A percentile compares a stretch with the other conserved stretches of the same genome.
Conservation (phyloP, 2,888 invertebrate genomes). For the Holacanthella duospinosa region DNA sequence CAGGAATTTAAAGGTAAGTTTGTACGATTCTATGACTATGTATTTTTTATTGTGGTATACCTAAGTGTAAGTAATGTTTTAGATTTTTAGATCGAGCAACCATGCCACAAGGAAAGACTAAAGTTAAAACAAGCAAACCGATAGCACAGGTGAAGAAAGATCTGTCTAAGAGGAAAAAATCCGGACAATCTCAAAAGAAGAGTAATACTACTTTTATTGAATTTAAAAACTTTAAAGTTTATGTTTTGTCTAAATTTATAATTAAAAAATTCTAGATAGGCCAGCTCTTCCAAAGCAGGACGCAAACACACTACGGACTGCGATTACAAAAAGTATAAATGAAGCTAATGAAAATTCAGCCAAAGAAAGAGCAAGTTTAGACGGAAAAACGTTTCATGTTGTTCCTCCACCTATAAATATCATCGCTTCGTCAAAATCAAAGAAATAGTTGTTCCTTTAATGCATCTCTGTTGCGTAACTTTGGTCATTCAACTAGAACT, state of each 20-base stretch:
- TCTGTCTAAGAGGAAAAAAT: background rate
- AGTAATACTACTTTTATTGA: background rate
- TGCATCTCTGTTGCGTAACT: too few relatives aligned
- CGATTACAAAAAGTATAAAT: constrained; percentile 23
- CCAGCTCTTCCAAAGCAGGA: constrained; percentile 20
- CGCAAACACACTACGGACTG: constrained; percentile 13
- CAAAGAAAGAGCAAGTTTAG: constrained; percentile 18
- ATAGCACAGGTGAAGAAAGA: background rate
- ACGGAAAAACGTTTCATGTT: constrained; percentile 23
- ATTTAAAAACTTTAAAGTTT: background rate
- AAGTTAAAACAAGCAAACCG: background rate
- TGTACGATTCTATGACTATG: too few relatives aligned
- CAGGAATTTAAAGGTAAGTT: too few relatives aligned
- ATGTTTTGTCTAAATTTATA: background rate
- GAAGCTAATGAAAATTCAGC: constrained; percentile 18
- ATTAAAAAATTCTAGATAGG: constrained; percentile 17
- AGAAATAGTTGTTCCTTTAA: too few relatives aligned
- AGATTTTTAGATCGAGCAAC: too few relatives aligned
- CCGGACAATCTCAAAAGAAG: background rate
- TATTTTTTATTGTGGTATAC: too few relatives aligned
- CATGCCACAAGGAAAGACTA: constrained; percentile 7
- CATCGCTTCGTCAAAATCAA: background rate
- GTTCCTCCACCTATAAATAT: background rate
- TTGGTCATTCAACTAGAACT: too few relatives aligned
- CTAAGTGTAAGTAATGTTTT: too few relatives aligned